Base-by-base conservation (phyloP, 2,113 vertebrate species). In the Hiodon alosoides region DNA sequence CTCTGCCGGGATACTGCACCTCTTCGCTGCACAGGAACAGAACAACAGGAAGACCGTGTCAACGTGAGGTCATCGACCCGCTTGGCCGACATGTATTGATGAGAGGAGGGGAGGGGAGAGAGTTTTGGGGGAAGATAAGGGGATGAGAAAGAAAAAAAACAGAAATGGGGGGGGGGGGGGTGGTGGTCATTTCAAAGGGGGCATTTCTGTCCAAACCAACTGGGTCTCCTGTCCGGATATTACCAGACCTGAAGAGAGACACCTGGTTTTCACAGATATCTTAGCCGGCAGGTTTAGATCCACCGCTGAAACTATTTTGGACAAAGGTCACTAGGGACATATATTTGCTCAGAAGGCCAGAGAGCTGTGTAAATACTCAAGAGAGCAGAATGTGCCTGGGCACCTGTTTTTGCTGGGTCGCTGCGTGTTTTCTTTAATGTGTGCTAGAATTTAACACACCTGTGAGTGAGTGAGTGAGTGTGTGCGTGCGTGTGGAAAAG, bases 51-150 rank as follows among this genome's bases (percentile, higher is more conserved):
- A 78, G 72, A 73, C 59, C 58, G 61, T 72, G 70, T 11, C 67
- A 7, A 16, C 72, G 70, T 65, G 13, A 82, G 83, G 78, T 83
- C 86, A 83, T 67, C 81, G 83, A 89, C 85, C 87, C 74, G 69
- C n/a, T 17, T 50, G 16, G 70, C 70, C 74, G 76, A 54, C 3
- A 73, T 31, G 31, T 31, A 31, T 31, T 2, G 31, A 66, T 66
- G 67, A 53, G 5, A 54, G 11, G 5, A 71, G 51, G 58, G 57
- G 58, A 78, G 72, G 62, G 52, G 4, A 13, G 50, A 17, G 74
- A 69, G 71, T 64, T 11, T 68, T 76, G 72, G 46, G 53, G 73
- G 54, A 46, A 54, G 68, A 70, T 61, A 69, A 60, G 13, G 55
- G 52, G 58, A 58, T 74, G 80, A 79, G 80, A 54, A 54, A 69